Base-by-base conservation (phyloP, 2,888 invertebrate species). In the Phortica okadai region DNA sequence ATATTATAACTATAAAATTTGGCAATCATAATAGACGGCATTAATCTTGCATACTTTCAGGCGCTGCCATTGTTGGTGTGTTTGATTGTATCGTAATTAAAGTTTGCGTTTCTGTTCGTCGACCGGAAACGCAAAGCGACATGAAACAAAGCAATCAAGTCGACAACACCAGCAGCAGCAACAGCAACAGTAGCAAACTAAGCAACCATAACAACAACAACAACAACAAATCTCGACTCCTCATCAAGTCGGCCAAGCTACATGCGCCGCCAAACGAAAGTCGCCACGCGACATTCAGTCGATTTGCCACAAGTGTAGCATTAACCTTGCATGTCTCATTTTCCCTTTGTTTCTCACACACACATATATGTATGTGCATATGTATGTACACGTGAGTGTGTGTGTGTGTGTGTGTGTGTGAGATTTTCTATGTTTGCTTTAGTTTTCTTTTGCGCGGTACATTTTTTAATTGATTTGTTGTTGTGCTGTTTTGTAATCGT, bases 401-500 rank as follows among this genome's bases (percentile, higher is more conserved):
- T 66, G 41, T 59, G 14, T 59, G 21, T 59, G n/a, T 14, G 59
- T 21, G 16, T 6, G 45, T 45, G 7, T 45, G 7, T 10, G 6
- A 45, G 45, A 10, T 50, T 21, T 56, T 25, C 16, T 74, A 21
- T 42, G 62, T 14, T 45, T 50, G 25, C 11, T 50, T 50, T 64
- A 56, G 21, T 69, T 73, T 69, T 74, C 70, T 41, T 76, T 76
- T 78, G n/a, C 33, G 82, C 75, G 77, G 69, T 77, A 78, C 62
- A 78, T 77, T 82, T 84, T 84, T 87, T 85, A 85, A 85, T 87
- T 88, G 85, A 85, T 88, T 86, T 82, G 80, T 80, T 79, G 78
- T 73, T 78, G 75, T 78, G 64, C 69, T 58, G 54, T 62, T 70
- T 70, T 64, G 64, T 64, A 33, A 59, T 21, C 42, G 64, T 45